Base-by-base conservation (phyloP, 2,113 vertebrate genomes). In the Casuarius casuarius region DNA sequence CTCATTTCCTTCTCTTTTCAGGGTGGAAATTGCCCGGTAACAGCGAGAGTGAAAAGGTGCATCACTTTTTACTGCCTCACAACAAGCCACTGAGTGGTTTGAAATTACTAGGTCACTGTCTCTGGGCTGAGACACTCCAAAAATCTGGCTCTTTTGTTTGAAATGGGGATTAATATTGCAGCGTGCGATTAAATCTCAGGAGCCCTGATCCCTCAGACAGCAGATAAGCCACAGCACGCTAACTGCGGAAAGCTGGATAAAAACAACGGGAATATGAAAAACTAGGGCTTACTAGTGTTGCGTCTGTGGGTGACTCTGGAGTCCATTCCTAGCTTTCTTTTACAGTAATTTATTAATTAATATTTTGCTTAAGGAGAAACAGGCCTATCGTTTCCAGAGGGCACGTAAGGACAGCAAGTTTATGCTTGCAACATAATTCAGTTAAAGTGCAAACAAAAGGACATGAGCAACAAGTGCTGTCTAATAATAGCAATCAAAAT, bases 121-220 rank as follows among this genome's bases (percentile, higher is more conserved):
- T 78, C 63, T 68, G 31, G n/a, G 65, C 25, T 63, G 56, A 78
- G 83, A 72, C 20, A 59, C 20, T 59, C 15, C 52, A 79, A 92
- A 70, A 91, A 66, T 78, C 56, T 28, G 2, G 5, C 33, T 74
- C 1, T 42, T 89, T 87, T 84, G 19, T 92, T 80, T 59, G 13
- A 92, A 82, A 84, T 3, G 49, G 8, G 76, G 95, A 93, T 96
- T 89, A 94, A 88, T 92, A 92, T 80, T n/a, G 78, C 92, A 94
- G 51, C 56, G 33, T 76, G 26, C 35, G 19, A 67, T 87, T 94
- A 94, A 89, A 81, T 44, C 3, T 0, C 2, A 5, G 73, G 40
- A 92, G 61, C 38, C 12, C 8, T 79, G 68, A 81, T 76, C 25
- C 46, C 48, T 89, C 42, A 75, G 28, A 68, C 28, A 76, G 62